A percentile compares a stretch with the other conserved stretches of the same genome.
Evolutionary conservation across 2,113 vertebrate species (phyloP).

Genomic region (Oceanites oceanicus): DNA sequence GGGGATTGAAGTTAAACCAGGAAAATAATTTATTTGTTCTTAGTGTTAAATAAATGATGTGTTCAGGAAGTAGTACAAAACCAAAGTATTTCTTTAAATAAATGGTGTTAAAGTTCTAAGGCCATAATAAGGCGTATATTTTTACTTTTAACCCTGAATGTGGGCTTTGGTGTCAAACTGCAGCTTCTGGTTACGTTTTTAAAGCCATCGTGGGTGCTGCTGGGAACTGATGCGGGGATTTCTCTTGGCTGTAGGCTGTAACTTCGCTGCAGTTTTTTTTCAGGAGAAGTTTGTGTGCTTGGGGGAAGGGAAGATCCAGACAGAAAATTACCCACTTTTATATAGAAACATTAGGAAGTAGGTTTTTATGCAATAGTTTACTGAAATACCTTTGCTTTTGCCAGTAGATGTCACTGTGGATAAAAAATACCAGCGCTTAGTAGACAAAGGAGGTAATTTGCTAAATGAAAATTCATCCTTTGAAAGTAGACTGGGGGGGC

Average conservation of each 20-base stretch:
- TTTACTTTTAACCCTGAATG: background rate
- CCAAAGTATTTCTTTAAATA: background rate
- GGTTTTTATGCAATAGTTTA: background rate
- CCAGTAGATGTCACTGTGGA: conserved; percentile 73
- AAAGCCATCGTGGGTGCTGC: background rate
- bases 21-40: background rate
- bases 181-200: background rate
- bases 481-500: background rate
- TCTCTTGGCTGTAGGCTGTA: background rate
- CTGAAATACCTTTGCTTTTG: conserved; percentile 23
- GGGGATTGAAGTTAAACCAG: background rate
- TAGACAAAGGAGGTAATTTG: conserved; percentile 67
- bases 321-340: background rate
- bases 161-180: background rate
- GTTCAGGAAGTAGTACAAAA: background rate
- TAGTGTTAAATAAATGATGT: background rate
- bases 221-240: background rate
- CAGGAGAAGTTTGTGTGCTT: background rate
- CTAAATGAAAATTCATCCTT: conserved; percentile 56
- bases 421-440: conserved; percentile 44
- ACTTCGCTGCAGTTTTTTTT: background rate
- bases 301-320: background rate
- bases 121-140: background rate
- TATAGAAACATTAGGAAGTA: background rate
- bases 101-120: background rate